Base-by-base conservation (phyloP, 1,140 invertebrate species). In the Magallana gigas region DNA sequence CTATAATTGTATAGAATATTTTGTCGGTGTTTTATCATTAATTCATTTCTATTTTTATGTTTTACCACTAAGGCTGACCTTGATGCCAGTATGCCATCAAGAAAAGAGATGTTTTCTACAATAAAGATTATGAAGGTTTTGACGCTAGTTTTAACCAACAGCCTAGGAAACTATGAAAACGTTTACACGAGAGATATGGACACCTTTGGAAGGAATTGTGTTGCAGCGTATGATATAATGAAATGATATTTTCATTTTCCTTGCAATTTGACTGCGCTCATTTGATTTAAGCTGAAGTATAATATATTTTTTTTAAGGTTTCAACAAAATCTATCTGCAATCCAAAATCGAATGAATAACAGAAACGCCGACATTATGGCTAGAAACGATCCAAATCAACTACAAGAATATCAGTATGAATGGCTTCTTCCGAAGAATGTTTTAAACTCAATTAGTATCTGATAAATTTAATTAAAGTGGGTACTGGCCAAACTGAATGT, bases 61-160 rank as follows among this genome's bases (percentile, higher is more conserved):
- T 1, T 23, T 29, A 71, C 29, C 9, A 23, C 18, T 29, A 29
- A 23, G 36, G 11, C 23, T 71, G 68, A 71, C 23, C 18, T 71
- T 29, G 23, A 71, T 23, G 68, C 9, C 23, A 11, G 23, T 9
- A 71, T 71, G 29, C 95, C 95, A 0, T 92, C 80, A 83, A 90
- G 93, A 81, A 95, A 95, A 91, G 95, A 95, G 91, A 64, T 82
- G 64, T 80, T 36, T 59, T 64, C 68, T 8, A 71, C 68, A 71
- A 71, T 71, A 18, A 71, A 71, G 36, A 29, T 71, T 71, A 71
- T 71, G 68, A 71, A 29, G 68, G 68, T 71, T 23, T 71, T 71
- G 23, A 71, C 68, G 1, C 8, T 12, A 71, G 9, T 29, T 29
- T 23, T 23, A 29, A 36, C 68, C 12, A 71, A 29, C 68, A 71